Conservation (phyloP, 2,113 vertebrate species). For the Plotosus lineatus region DNA sequence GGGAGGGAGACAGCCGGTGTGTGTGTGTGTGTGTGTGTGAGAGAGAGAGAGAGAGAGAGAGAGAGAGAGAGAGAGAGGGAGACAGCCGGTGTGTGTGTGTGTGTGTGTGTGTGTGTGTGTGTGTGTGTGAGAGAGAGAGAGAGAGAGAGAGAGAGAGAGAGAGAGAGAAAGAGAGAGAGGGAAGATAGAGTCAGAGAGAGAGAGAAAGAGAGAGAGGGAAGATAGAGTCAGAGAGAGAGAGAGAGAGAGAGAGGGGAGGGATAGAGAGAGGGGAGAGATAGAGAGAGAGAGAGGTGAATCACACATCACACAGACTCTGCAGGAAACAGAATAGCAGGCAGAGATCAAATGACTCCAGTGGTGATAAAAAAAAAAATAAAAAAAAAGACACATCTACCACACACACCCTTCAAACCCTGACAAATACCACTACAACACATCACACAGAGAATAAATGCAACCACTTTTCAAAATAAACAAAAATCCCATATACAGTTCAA, state of each 20-base stretch:
- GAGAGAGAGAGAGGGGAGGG: neutral
- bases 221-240: neutral
- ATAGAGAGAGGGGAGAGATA: neutral
- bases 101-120: no score
- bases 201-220: neutral
- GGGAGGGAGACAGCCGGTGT: no score
- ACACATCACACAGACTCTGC: slow-evolving; percentile 26
- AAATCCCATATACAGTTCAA: neutral
- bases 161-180: neutral
- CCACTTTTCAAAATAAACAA: neutral
- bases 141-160: neutral
- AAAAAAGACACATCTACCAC: neutral
- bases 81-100: no score
- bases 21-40: no score
- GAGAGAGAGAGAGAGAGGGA: no score
- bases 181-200: neutral
- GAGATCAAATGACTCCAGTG: slow-evolving; percentile 43
- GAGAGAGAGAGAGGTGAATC: neutral
- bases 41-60: no score
- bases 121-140: slow-evolving; percentile 1
- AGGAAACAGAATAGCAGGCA: slow-evolving; percentile 31
- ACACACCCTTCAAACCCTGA: slow-evolving; percentile 8
- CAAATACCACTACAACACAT: slow-evolving; percentile 12
- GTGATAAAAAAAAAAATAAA: slow-evolving; percentile 27
- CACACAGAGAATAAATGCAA: neutral